These are phyloP conservation scores for Lasioglossum villosulum DNA, from an alignment of 2,888 invertebrate species.

Conservation along the genomic window DNA sequence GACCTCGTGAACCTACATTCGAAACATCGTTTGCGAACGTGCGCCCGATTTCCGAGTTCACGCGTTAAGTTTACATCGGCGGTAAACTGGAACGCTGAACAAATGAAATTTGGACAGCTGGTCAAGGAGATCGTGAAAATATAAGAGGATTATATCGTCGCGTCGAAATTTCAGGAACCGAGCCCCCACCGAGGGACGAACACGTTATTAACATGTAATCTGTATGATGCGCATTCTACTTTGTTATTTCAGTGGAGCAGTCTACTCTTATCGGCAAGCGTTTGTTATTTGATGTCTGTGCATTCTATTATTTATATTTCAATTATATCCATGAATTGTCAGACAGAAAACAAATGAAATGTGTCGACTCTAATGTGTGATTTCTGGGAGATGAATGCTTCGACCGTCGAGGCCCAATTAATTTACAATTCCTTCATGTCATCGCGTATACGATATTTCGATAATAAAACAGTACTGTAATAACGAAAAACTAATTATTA, in stretches of 20 bases:
- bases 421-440: no score
- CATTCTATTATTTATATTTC: background rate
- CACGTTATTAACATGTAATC: background rate
- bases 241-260: no score
- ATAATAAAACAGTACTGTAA: no score
- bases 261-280: no score
- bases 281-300: background rate
- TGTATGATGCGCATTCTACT: background rate
- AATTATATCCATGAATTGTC: background rate
- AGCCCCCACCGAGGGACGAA: background rate
- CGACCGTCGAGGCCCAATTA: no score
- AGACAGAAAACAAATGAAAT: no score
- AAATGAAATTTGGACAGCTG: background rate
- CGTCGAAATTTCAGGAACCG: background rate
- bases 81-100: background rate
- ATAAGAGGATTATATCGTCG: background rate
- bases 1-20: slow-evolving; percentile 14
- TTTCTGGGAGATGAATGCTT: no score
- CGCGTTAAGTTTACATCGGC: background rate
- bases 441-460: no score
- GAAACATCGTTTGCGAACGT: background rate
- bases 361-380: no score
- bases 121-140: background rate
- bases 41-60: background rate
- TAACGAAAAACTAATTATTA: no score